phyloP scores from a whole-genome alignment of 2,797 vertebrate species.

The Phyllotis vaccarum region DNA sequence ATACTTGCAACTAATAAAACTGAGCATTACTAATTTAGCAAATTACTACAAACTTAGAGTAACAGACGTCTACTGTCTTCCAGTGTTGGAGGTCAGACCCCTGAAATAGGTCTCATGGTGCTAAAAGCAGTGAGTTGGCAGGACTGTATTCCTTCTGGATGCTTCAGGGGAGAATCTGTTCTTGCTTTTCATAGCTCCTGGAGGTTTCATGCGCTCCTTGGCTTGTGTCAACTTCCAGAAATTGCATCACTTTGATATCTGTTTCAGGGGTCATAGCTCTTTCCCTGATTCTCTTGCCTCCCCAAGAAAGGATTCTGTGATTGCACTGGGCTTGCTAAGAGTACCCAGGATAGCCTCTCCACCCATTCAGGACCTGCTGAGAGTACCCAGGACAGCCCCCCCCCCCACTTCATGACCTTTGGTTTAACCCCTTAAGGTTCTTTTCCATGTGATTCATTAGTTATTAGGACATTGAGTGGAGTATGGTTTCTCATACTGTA shows the following conservation, averaged over 20 bases:
- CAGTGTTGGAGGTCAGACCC: neutral
- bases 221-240: constrained; percentile 40
- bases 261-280: neutral
- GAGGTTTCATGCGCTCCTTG: neutral
- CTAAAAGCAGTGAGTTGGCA: neutral
- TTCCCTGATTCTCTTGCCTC: neutral
- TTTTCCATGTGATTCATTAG: neutral
- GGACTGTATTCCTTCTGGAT: neutral
- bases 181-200: neutral
- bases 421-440: neutral
- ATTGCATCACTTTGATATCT: constrained; percentile 27
- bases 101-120: neutral
- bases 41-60: neutral
- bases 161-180: neutral
- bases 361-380: neutral
- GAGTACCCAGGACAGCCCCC: neutral
- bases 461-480: neutral
- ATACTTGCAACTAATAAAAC: neutral
- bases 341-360: neutral
- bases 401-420: neutral
- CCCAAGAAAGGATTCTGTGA: neutral
- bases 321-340: neutral
- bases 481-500: neutral
- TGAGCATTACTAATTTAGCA: neutral
- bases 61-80: neutral